Conservation (phyloP, 2,888 invertebrate genomes). For the Flexamia atlantica region DNA sequence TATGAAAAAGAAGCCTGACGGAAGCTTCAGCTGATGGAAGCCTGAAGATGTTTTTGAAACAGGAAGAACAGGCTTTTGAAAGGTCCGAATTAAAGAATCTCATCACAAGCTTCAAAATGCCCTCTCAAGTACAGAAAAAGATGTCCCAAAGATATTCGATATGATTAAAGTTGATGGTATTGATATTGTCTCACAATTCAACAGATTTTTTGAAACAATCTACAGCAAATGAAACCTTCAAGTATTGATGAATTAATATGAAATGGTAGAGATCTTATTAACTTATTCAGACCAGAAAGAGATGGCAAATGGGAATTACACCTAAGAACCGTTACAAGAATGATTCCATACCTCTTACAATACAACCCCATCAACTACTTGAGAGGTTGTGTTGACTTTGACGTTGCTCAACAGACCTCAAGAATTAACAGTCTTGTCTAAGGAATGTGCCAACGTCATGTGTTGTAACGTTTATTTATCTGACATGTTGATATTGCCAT, state of each 20-base stretch:
- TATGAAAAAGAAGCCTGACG: no score
- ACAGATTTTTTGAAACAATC: not conserved
- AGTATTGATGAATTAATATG: slow-evolving; percentile 19
- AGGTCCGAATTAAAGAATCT: no score
- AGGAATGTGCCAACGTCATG: no score
- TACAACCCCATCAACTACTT: slow-evolving; percentile 22
- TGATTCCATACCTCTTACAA: slow-evolving; percentile 29
- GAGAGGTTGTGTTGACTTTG: slow-evolving; percentile 34
- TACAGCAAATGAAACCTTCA: slow-evolving; percentile 15
- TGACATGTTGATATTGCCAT: not conserved
- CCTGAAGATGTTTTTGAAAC: no score
- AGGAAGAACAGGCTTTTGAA: no score
- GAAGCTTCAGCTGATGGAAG: no score
- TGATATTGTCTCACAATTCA: not conserved
- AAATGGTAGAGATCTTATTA: slow-evolving; percentile 21
- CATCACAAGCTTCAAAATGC: slow-evolving; percentile 10
- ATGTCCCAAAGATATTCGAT: slow-evolving; percentile 11
- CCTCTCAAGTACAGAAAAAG: not conserved
- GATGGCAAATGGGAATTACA: slow-evolving; percentile 41
- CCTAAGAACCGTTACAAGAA: not conserved
- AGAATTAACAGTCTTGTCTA: no score
- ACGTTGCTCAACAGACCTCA: no score
- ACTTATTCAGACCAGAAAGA: slow-evolving; percentile 3
- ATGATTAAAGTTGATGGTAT: not conserved
- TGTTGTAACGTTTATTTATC: no score